Evolutionary conservation across 1,140 invertebrate genomes (phyloP).

Genomic region (Lithobius niger): DNA sequence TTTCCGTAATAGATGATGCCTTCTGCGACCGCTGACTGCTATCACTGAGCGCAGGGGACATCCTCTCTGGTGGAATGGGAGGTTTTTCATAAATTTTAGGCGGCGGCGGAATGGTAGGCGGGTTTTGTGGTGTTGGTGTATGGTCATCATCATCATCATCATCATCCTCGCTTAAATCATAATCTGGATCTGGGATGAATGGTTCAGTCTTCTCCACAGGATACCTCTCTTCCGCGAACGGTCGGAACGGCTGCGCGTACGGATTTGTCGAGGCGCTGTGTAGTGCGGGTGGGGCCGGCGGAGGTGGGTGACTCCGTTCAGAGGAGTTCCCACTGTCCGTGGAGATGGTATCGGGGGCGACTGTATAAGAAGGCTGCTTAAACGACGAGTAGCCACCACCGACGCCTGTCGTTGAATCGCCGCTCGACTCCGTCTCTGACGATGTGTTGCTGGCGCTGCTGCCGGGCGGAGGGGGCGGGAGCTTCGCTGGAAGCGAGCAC

Average conservation of each 20-base stretch:
- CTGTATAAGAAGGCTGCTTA: slow-evolving; percentile 3
- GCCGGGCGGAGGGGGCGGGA: slow-evolving; percentile 15
- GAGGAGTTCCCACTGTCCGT: slow-evolving; percentile 6
- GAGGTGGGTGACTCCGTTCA: background rate
- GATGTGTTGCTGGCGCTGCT: slow-evolving; percentile 13
- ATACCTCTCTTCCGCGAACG: background rate
- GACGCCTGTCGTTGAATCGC: slow-evolving; percentile 11
- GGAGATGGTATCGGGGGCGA: background rate
- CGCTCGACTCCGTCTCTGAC: slow-evolving; percentile 17
- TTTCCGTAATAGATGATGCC: background rate
- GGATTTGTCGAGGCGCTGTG: slow-evolving; percentile 9
- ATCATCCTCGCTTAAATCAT: slow-evolving; percentile 37
- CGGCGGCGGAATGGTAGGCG: slow-evolving; percentile 1
- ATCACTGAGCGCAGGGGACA: background rate
- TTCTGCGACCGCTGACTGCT: background rate
- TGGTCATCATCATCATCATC: slow-evolving; percentile 5
- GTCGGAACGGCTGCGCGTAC: slow-evolving; percentile 17
- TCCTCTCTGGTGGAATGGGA: background rate
- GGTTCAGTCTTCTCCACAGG: slow-evolving; percentile 31
- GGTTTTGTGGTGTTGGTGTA: background rate
- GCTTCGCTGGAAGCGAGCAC: slow-evolving; percentile 28
- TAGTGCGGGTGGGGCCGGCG: slow-evolving; percentile 2
- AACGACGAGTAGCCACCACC: slow-evolving; percentile 15
- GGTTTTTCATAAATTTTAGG: slow-evolving; percentile 3
- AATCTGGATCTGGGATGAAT: slow-evolving; percentile 77